Percentiles rank a stretch among this genome's conserved stretches.
Conservation (phyloP, 2,888 invertebrate genomes). For the Ectemnius continuus region DNA sequence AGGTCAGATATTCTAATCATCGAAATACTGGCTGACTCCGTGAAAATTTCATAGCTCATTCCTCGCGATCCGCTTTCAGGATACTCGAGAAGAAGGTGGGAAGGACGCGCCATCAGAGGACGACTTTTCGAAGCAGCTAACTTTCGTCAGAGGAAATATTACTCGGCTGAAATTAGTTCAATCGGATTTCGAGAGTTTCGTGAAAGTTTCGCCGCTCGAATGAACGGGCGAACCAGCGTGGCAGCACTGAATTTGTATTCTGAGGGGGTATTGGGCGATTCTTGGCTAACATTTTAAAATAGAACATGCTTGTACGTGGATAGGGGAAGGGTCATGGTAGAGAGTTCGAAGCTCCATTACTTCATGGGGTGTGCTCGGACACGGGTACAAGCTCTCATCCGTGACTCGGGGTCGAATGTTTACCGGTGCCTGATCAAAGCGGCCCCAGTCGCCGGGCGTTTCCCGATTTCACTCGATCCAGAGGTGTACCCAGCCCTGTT, state of each 20-base stretch:
- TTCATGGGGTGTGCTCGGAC: conserved; percentile 1
- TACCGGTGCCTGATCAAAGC: conserved; percentile 72
- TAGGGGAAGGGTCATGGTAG: no score
- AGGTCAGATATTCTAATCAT: no score
- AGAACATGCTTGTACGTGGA: no score
- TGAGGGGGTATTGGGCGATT: no score
- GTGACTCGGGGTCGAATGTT: conserved; percentile 69
- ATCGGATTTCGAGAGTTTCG: no score
- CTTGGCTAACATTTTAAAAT: no score
- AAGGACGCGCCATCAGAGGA: background rate
- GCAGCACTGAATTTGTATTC: no score
- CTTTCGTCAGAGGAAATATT: background rate
- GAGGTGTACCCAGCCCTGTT: conserved; percentile 38
- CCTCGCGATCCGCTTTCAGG: background rate
- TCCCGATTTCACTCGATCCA: conserved; percentile 25
- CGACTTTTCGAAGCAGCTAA: background rate
- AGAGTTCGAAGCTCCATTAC: no score
- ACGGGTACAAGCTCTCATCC: conserved; percentile 63
- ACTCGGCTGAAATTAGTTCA: no score
- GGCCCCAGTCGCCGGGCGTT: conserved; percentile 57
- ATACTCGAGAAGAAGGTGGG: background rate
- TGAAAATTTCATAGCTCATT: background rate
- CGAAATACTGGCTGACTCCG: background rate
- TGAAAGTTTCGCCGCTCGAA: no score
- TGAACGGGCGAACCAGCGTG: no score